Evolutionary conservation across 1,140 invertebrate genomes (phyloP), one percentile per base, ranked within the genome.

Genomic region (Temnothorax nylanderi): DNA sequence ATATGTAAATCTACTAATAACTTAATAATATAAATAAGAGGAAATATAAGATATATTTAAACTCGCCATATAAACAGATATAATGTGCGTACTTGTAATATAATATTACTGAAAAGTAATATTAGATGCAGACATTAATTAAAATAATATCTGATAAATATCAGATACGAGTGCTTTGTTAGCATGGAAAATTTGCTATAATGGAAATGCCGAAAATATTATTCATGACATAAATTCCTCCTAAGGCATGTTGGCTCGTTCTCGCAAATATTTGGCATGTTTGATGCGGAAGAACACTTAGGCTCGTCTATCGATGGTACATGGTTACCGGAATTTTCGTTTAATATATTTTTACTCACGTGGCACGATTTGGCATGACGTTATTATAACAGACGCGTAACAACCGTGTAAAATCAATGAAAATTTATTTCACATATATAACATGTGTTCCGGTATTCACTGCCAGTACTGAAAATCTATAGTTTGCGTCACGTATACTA

Each of bases 211-310:
- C 41, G 7, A 74, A 84, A 75, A 75, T 75, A 62, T 84, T 13
- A 11, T n/a, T 74, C 41, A 16, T 62, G 4, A 82, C 18, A 10
- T 47, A 74, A 82, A 84, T 84, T 75, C 32, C 41, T 84, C 10
- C 8, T 34, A 47, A 41, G 11, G 11, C 32, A 75, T 6, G 49
- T 69, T 41, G 49, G 32, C 62, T 47, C 32, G 60, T 16, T 41
- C 54, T 41, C 67, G 41, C n/a, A 47, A 84, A 84, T 84, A 84
- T 84, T 74, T 75, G 13, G 1, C 41, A 26, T 60, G 10, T 47
- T 60, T 60, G 41, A 74, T 60, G 10, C 18, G 32, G 51, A 74
- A 75, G 41, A 60, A 60, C 10, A 82, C 41, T 82, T 74, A 37
- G n/a, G n/a, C 10, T 72, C 49, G 2, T 56, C 37, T 71, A 81